Evolutionary conservation across 2,888 invertebrate genomes (phyloP).

Genomic region (Leistus spinibarbis): DNA sequence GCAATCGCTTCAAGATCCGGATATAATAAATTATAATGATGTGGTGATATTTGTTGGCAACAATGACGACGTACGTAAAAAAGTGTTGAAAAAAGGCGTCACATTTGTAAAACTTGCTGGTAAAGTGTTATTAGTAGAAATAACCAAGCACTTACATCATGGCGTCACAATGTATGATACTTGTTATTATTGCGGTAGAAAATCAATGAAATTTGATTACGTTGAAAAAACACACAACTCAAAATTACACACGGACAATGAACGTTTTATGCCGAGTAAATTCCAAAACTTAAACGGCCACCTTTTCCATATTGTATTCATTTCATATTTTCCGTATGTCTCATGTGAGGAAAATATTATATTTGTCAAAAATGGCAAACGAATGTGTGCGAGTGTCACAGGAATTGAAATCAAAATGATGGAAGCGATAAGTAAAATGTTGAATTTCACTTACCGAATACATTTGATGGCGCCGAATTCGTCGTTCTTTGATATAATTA

Average conservation of each 20-base stretch:
- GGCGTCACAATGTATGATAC: slow-evolving; percentile 14
- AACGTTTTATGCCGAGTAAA: slow-evolving; percentile 7
- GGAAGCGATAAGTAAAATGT: slow-evolving; percentile 11
- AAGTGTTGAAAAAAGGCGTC: background rate
- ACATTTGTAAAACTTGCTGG: slow-evolving; percentile 31
- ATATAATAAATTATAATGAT: slow-evolving; percentile 31
- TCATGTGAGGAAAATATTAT: background rate
- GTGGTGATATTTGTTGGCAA: slow-evolving; percentile 24
- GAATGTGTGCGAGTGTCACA: slow-evolving; percentile 3
- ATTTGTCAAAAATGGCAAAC: background rate
- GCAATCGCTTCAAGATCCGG: slow-evolving; percentile 12
- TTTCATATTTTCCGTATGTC: slow-evolving; percentile 20
- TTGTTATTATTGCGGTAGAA: slow-evolving; percentile 30
- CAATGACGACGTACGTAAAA: slow-evolving; percentile 11
- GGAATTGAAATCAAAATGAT: slow-evolving; percentile 28
- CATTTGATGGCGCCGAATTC: background rate
- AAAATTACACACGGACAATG: background rate
- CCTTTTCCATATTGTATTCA: slow-evolving; percentile 13
- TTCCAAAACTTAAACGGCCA: slow-evolving; percentile 21
- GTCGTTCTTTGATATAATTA: slow-evolving; percentile 11
- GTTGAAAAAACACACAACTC: slow-evolving; percentile 21
- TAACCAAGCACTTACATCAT: background rate
- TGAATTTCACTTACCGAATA: slow-evolving; percentile 30
- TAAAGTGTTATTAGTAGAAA: slow-evolving; percentile 17
- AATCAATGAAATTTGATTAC: slow-evolving; percentile 13